Percentiles rank a stretch among this genome's conserved stretches.
Evolutionary conservation across 2,797 vertebrate species (phyloP).

Genomic region (Peromyscus eremicus): DNA sequence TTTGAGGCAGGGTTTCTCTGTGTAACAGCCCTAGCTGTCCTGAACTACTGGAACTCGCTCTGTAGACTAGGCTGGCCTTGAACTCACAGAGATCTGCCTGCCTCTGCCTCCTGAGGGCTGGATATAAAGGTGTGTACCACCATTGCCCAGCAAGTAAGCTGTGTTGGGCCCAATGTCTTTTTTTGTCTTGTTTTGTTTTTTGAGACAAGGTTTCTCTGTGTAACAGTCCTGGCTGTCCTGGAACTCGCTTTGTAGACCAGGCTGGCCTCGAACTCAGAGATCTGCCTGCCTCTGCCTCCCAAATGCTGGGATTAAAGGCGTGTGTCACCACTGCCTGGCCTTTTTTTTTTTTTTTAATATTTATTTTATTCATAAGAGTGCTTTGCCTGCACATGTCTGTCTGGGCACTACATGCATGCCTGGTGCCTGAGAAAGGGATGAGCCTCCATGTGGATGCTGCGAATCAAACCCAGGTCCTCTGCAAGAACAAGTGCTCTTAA

Average conservation of each 20-base stretch:
- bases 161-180: no score
- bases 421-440: not conserved
- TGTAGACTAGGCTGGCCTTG: no score
- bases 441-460: not conserved
- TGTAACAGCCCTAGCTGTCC: no score
- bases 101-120: no score
- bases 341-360: not conserved
- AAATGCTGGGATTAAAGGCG: not conserved
- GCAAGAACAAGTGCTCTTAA: no score
- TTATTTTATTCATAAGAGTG: not conserved
- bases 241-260: not conserved
- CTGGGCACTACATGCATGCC: not conserved
- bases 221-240: not conserved
- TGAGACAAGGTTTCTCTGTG: not conserved
- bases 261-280: not conserved
- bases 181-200: no score
- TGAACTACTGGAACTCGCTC: no score
- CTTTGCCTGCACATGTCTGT: not conserved
- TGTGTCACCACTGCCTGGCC: not conserved
- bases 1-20: no score
- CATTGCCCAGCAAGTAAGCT: no score
- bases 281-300: not conserved
- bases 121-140: no score
- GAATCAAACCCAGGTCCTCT: no score
- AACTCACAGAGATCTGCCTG: no score